These are phyloP conservation scores for Erythrolamprus reginae DNA, from an alignment of 2,113 vertebrate genomes.

Conservation along the genomic window DNA sequence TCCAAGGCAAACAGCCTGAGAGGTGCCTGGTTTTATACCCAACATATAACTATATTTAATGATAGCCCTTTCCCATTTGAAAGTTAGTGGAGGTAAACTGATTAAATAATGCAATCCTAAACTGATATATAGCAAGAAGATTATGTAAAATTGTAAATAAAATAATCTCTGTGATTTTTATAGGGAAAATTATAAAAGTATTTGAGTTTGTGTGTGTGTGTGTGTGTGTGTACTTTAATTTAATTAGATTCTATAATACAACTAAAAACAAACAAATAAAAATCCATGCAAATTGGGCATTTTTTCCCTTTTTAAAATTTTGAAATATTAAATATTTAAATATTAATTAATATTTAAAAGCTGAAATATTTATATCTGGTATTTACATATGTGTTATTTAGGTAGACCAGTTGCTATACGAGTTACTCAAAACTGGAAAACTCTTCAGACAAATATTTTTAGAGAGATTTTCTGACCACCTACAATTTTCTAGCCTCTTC, in stretches of 20 bases:
- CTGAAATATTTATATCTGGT: not conserved
- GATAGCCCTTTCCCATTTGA: not conserved
- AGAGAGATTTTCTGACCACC: not conserved
- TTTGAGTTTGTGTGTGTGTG: not conserved
- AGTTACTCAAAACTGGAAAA: not conserved
- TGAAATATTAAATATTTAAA: not conserved
- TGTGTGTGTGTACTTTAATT: not conserved
- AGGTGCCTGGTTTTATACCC: not conserved
- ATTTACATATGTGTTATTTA: not conserved
- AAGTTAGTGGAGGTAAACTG: not conserved
- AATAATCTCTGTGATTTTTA: not conserved
- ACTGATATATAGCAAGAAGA: not conserved
- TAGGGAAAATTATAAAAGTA: not conserved
- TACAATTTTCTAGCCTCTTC: not conserved
- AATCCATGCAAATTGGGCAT: not conserved
- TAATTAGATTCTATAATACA: not conserved
- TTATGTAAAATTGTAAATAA: not conserved
- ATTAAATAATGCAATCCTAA: not conserved
- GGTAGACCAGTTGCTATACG: constrained; percentile 19
- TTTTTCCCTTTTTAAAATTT: not conserved
- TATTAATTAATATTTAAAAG: not conserved
- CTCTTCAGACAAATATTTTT: not conserved
- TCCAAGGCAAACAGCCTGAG: not conserved
- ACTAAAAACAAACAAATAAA: not conserved
- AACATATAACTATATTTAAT: not conserved